Evolutionary conservation across 2,113 vertebrate genomes (phyloP), one percentile per base, ranked within the genome.

Genomic region (Heterotis niloticus): DNA sequence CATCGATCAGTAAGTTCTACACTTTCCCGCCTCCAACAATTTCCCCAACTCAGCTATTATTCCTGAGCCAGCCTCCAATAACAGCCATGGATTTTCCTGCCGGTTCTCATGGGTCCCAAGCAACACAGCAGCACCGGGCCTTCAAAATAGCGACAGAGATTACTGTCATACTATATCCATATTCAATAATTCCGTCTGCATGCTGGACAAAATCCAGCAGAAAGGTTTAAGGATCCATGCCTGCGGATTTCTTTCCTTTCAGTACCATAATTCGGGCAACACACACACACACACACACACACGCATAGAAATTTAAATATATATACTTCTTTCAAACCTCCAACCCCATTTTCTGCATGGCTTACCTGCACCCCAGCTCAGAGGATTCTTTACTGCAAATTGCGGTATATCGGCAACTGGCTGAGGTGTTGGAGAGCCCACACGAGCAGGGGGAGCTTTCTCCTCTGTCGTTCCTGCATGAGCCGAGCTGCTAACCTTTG

Each of bases 11-110:
- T 54, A 64, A 51, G 1, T 14, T 28, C 44, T 23, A 54, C 71
- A 17, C 51, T 28, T 26, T 28, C 64, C 44, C 64, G 56, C 17
- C 18, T 10, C 52, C 28, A 2, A 24, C 71, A 26, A 52, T 57
- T 69, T 17, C 16, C 68, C 28, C 20, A 10, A 14, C 18, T 68
- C 17, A 66, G 64, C 5, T 14, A 7, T 26, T 73, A 24, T 73
- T 51, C 52, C 59, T 73, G 29, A 73, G n/a, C 20, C 3, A 71
- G 56, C 20, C 26, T 78, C 69, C 69, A 65, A 54, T 65, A 73
- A 71, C 28, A 44, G 23, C 29, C 68, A 11, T n/a, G 34, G 59
- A 79, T 29, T 64, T 57, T 52, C n/a, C 59, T 10, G 11, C 44
- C 23, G 52, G 57, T 14, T 44, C 57, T 29, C n/a, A 5, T 26